Evolutionary conservation across 2,888 invertebrate species (phyloP).

Genomic region (Nomada ruficornis): DNA sequence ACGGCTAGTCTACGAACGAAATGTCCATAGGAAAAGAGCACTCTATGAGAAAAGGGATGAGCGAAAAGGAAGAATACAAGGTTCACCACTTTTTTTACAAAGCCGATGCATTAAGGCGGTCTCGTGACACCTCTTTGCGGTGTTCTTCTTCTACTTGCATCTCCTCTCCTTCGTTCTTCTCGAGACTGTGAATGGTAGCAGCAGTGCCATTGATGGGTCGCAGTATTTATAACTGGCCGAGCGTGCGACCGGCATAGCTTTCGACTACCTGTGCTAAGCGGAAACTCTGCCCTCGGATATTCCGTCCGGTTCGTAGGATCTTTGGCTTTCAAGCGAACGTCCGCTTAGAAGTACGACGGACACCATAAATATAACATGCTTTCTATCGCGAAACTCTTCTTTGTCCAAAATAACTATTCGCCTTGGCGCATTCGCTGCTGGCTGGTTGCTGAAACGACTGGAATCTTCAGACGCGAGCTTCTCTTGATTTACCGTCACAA

Average conservation of each 20-base stretch:
- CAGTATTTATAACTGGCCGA: slow-evolving; percentile 75
- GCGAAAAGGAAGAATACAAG: background rate
- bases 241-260: slow-evolving; percentile 54
- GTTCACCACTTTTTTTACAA: background rate
- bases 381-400: slow-evolving; percentile 16
- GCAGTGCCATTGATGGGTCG: slow-evolving; percentile 76
- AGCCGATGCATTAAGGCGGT: slow-evolving; percentile 24
- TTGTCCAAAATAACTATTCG: background rate
- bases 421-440: background rate
- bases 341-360: slow-evolving; percentile 53
- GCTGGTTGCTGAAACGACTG: background rate
- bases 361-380: slow-evolving; percentile 64
- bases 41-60: background rate
- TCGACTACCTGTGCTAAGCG: slow-evolving; percentile 58
- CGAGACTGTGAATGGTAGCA: slow-evolving; percentile 71
- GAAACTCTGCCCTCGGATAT: slow-evolving; percentile 39
- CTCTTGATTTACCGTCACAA: background rate
- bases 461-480: background rate
- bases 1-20: no score
- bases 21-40: background rate
- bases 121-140: background rate
- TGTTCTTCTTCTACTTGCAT: background rate
- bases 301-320: slow-evolving; percentile 34
- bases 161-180: slow-evolving; percentile 19
- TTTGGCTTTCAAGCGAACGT: slow-evolving; percentile 51